These are phyloP conservation scores for Mythimna vitellina DNA, from an alignment of 2,888 invertebrate genomes.

Conservation along the genomic window DNA sequence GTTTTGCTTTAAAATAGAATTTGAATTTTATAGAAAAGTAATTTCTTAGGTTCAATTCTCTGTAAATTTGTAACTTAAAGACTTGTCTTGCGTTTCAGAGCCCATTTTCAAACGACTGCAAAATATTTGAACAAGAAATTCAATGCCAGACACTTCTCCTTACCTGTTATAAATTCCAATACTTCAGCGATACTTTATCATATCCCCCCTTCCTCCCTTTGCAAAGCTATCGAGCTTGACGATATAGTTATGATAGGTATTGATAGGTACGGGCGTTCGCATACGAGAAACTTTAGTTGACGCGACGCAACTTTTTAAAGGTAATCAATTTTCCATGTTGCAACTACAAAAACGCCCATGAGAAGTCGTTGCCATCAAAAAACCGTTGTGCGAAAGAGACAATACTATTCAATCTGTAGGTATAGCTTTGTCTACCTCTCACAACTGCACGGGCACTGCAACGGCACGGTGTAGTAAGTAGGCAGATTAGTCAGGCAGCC, in stretches of 20 bases:
- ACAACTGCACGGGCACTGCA: no score
- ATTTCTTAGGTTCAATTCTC: no score
- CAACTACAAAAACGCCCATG: not conserved
- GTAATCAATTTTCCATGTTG: not conserved
- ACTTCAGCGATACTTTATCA: constrained; percentile 20
- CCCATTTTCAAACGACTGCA: not conserved
- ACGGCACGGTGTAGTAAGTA: no score
- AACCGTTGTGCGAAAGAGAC: no score
- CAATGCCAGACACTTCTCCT: not conserved
- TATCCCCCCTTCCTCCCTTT: not conserved
- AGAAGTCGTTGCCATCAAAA: no score
- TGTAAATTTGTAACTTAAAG: not conserved
- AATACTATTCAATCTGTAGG: no score
- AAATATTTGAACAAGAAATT: not conserved
- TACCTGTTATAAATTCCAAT: constrained; percentile 25
- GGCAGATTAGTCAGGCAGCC: no score
- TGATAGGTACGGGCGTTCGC: no score
- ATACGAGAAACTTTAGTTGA: not conserved
- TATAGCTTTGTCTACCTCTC: no score
- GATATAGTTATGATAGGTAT: no score
- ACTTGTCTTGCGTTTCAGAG: not conserved
- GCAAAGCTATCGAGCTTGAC: not conserved
- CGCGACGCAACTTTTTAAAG: not conserved
- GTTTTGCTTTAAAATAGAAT: no score
- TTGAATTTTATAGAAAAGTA: no score